Evolutionary conservation across 1,140 invertebrate genomes (phyloP).

Genomic region (Penaeus chinensis): DNA sequence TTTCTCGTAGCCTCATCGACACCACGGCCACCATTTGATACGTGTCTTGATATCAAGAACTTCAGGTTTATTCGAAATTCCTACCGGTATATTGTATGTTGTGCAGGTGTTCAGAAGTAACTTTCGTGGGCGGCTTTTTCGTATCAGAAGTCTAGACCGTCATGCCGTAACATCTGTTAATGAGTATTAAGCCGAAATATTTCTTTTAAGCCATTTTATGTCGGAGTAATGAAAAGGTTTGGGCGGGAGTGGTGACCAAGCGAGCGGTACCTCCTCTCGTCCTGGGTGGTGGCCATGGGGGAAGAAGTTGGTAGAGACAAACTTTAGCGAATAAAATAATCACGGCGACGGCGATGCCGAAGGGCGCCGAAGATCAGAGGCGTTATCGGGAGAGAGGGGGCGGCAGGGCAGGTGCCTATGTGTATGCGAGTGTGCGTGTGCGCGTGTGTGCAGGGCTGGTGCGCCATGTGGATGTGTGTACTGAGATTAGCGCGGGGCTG

Average conservation of each 20-base stretch:
- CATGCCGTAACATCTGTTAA: too few relatives aligned
- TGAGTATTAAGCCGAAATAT: too few relatives aligned
- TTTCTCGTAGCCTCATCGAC: too few relatives aligned
- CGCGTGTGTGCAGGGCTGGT: neutral
- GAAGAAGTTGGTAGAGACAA: constrained; percentile 17
- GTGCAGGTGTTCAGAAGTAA: too few relatives aligned
- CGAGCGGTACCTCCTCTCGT: constrained; percentile 36
- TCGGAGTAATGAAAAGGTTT: constrained; percentile 4
- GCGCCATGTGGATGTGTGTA: neutral
- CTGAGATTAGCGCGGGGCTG: constrained; percentile 18
- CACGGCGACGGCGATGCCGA: neutral
- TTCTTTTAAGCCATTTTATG: too few relatives aligned
- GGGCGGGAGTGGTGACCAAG: constrained; percentile 34
- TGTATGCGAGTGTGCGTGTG: constrained; percentile 25
- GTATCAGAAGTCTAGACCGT: too few relatives aligned
- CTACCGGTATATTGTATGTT: too few relatives aligned
- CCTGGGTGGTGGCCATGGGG: constrained; percentile 12
- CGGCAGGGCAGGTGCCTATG: constrained; percentile 9
- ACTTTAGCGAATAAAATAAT: constrained; percentile 12
- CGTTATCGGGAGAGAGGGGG: neutral
- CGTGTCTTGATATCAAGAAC: too few relatives aligned
- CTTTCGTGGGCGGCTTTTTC: too few relatives aligned
- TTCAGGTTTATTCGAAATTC: too few relatives aligned
- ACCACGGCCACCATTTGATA: too few relatives aligned
- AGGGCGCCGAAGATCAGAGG: too few relatives aligned